Evolutionary conservation across 2,797 vertebrate species (phyloP).

Genomic region (Sandelia bainsii): DNA sequence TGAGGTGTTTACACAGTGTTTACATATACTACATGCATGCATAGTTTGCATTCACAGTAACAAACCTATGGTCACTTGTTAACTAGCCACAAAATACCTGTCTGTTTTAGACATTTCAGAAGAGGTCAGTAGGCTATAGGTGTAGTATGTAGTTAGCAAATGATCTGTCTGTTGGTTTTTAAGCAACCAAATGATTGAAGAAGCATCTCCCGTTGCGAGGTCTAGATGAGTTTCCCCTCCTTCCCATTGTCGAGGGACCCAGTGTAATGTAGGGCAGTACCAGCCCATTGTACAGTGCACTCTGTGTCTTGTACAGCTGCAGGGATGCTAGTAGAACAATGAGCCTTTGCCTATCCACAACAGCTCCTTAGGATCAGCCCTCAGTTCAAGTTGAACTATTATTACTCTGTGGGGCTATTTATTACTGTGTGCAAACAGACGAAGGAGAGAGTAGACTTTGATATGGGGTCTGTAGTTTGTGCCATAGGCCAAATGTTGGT

Average conservation of each 20-base stretch:
- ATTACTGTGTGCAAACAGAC: conserved; percentile 57
- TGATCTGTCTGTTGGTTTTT: conserved; percentile 31
- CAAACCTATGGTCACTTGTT: conserved; percentile 15
- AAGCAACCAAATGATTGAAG: conserved; percentile 52
- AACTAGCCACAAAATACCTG: not conserved
- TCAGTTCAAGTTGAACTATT: conserved; percentile 73
- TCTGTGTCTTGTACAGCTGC: conserved; percentile 78
- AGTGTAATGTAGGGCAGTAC: conserved; percentile 80
- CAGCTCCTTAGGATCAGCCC: conserved; percentile 74
- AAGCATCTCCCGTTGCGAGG: conserved; percentile 52
- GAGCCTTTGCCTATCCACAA: conserved; percentile 73
- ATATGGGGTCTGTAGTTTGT: conserved; percentile 53
- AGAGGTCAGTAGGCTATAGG: not conserved
- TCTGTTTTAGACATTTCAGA: conserved; percentile 1
- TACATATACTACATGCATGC: not conserved
- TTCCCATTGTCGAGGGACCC: conserved; percentile 66
- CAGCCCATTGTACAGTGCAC: conserved; percentile 75
- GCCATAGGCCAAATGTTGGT: conserved; percentile 58
- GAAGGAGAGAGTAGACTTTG: conserved; percentile 40
- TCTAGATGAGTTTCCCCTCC: conserved; percentile 62
- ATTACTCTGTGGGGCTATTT: conserved; percentile 59
- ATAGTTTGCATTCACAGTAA: conserved; percentile 1
- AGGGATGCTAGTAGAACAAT: conserved; percentile 75
- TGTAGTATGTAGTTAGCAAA: not conserved
- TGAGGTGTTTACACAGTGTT: not conserved